These are phyloP conservation scores for Campodea augens DNA, from an alignment of 1,140 invertebrate species.

Conservation along the genomic window DNA sequence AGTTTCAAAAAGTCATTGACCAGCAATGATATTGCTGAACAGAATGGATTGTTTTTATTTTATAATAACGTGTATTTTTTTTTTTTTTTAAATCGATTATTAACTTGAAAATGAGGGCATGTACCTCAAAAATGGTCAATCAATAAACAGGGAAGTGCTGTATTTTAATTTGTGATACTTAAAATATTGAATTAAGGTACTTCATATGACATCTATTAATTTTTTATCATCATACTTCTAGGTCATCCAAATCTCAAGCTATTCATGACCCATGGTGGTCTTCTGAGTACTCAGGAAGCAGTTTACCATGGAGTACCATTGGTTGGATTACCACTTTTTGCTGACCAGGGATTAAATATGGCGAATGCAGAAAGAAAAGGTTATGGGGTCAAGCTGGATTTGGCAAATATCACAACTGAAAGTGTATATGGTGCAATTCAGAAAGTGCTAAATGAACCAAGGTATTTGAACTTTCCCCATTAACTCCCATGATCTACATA, in stretches of 20 bases:
- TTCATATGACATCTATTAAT: background rate
- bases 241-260: conserved; percentile 40
- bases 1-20: no score
- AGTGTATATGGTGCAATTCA: background rate
- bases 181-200: no score
- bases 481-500: no score
- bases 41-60: no score
- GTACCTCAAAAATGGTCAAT: no score
- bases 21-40: no score
- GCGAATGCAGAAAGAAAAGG: background rate
- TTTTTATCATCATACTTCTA: conserved; percentile 19
- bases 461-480: no score
- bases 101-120: no score
- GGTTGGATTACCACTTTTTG: conserved; percentile 36
- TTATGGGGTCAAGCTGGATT: background rate
- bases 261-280: conserved; percentile 44
- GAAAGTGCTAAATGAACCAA: background rate
- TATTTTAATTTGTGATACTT: no score
- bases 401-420: background rate
- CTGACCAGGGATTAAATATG: conserved; percentile 26
- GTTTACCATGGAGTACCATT: conserved; percentile 41
- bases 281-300: conserved; percentile 40
- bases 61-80: no score
- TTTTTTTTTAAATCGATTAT: no score
- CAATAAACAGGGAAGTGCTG: no score